A percentile compares a stretch with the other conserved stretches of the same genome.
Conservation (phyloP, 2,797 vertebrate species). For the Toxotes lorentzi region DNA sequence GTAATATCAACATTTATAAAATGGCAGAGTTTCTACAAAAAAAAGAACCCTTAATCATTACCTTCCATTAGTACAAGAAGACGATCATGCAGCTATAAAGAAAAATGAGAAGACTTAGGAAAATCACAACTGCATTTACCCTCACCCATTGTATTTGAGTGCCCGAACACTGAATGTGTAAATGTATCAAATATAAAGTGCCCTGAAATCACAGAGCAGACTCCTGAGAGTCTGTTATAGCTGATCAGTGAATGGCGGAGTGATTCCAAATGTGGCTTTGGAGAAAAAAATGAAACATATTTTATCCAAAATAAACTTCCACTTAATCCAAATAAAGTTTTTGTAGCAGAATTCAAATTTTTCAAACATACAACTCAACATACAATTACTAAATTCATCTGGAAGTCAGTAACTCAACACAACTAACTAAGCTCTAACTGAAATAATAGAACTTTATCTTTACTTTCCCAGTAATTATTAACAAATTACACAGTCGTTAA, state of each 20-base stretch:
- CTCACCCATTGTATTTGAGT: background rate
- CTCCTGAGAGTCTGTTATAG: too few relatives aligned
- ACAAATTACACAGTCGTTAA: background rate
- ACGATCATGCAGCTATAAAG: background rate
- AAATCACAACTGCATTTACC: background rate
- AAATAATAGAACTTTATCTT: background rate
- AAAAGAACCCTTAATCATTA: background rate
- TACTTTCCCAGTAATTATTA: background rate
- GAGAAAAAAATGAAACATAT: too few relatives aligned
- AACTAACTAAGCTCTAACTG: background rate
- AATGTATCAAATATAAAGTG: too few relatives aligned
- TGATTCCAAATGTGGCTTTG: too few relatives aligned
- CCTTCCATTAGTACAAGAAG: background rate
- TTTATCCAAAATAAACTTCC: too few relatives aligned
- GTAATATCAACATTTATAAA: background rate
- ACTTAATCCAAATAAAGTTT: too few relatives aligned
- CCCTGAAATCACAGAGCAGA: too few relatives aligned
- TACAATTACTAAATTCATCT: background rate
- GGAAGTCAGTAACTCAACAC: background rate
- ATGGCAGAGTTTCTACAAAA: background rate
- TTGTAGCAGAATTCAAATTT: too few relatives aligned
- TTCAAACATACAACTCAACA: background rate
- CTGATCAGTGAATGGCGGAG: too few relatives aligned
- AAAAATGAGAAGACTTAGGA: background rate
- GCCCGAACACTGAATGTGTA: background rate